Percentiles rank a stretch among this genome's conserved stretches.
phyloP scores from a whole-genome alignment of 1,140 invertebrate genomes.

The Pygmarrhopalites habei region DNA sequence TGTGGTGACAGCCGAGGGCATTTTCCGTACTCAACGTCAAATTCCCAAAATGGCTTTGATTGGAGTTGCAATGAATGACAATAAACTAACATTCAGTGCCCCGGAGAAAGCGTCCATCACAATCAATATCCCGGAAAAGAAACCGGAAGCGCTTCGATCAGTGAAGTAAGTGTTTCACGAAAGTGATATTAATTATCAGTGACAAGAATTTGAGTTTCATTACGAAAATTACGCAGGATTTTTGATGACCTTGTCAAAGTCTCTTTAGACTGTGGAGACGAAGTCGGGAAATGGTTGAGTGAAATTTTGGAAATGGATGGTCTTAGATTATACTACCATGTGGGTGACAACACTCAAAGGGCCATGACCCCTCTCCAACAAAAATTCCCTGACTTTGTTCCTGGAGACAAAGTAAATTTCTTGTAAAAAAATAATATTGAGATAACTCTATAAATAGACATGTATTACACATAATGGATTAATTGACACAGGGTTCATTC shows the following conservation, averaged over 20 bases:
- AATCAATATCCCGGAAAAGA: constrained; percentile 24
- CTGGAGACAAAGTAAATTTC: constrained; percentile 17
- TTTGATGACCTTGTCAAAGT: constrained; percentile 29
- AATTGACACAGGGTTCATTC: constrained; percentile 40
- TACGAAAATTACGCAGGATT: too few species aligned
- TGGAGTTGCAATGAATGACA: constrained; percentile 19
- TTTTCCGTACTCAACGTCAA: constrained; percentile 32
- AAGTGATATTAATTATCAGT: too few species aligned
- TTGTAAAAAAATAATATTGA: neutral
- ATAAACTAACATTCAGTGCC: constrained; percentile 26
- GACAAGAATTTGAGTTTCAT: too few species aligned
- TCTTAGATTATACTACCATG: constrained; percentile 41
- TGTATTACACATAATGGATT: neutral
- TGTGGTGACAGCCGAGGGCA: constrained; percentile 22
- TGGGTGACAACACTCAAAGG: constrained; percentile 32
- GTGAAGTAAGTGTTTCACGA: too few species aligned
- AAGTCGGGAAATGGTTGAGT: constrained; percentile 42
- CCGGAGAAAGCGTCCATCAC: constrained; percentile 4
- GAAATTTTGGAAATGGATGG: constrained; percentile 40
- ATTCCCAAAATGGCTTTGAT: constrained; percentile 35
- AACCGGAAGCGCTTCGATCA: constrained; percentile 6
- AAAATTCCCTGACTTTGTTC: constrained; percentile 30
- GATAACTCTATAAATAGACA: neutral
- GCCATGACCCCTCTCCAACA: constrained; percentile 31
- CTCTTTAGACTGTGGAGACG: constrained; percentile 43